Evolutionary conservation across 2,113 vertebrate genomes (phyloP).

Genomic region (Asarcornis scutulata): DNA sequence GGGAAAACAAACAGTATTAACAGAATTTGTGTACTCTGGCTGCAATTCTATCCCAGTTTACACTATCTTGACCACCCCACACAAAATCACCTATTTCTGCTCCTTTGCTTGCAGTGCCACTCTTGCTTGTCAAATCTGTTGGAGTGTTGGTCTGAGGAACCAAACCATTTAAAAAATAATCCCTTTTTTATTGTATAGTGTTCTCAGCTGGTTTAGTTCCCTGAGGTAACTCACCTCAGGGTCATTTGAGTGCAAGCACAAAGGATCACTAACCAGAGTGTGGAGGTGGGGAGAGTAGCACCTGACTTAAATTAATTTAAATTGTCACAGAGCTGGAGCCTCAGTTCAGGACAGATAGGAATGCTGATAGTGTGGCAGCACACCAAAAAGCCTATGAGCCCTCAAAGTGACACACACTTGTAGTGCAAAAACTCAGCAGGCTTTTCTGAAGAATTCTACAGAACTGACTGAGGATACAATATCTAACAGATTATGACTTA

Average conservation of each 20-base stretch:
- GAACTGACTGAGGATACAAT: not conserved
- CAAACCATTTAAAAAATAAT: not conserved
- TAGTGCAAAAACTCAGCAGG: not conserved
- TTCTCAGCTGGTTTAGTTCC: not conserved
- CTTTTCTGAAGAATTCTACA: not conserved
- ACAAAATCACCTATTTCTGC: not conserved
- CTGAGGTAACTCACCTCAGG: not conserved
- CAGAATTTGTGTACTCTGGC: not conserved
- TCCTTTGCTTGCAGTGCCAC: not conserved
- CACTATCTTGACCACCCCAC: not conserved
- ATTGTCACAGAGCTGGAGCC: not conserved
- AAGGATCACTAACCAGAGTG: not conserved
- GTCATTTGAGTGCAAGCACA: slow-evolving; percentile 6
- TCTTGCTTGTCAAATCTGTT: not conserved
- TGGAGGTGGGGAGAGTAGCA: not conserved
- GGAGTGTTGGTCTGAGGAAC: not conserved
- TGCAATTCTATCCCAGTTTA: not conserved
- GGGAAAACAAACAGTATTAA: not conserved
- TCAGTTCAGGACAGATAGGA: not conserved
- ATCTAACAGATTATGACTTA: not conserved
- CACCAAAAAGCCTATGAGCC: not conserved
- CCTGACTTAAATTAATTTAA: not conserved
- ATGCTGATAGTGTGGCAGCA: not conserved
- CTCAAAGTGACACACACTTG: not conserved
- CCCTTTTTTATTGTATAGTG: too few species aligned